Base-by-base conservation (phyloP, 2,888 invertebrate species). In the Eulithis prunata region DNA sequence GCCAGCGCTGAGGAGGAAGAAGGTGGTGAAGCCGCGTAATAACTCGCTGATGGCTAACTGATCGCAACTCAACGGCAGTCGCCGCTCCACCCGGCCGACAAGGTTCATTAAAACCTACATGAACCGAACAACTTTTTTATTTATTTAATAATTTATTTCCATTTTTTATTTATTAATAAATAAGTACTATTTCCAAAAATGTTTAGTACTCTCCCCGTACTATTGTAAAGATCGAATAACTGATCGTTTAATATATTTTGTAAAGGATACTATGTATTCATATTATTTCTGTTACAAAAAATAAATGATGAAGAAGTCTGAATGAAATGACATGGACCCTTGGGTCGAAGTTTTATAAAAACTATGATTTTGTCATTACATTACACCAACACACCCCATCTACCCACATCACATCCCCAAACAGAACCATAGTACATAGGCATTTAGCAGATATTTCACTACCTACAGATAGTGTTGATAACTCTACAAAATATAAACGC, bases 1-100 rank as follows among this genome's bases (percentile, higher is more conserved):
- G 97, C 97, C 91, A 95, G 96, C 90, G 96, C 95, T 77, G 97
- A 97, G 78, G 97, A 97, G 64, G 97, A 96, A 81, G 97, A 96
- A 72, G 97, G 91, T 74, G 93, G 92, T 66, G 93, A 93, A 69
- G 93, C 93, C 74, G 93, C 93, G 91, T 93, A 88, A 82, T 60
- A 57, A 70, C 75, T 74, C 79, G 45, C 54, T 55, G 55, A 59
- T 32, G 68, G 61, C 65, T 59, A 21, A 52, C 57, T 62, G 64
- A 64, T 45, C 64, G 61, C 64, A 46, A 72, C 64, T 58, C 69
- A 56, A 74, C 72, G 67, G 70, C 70, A 71, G 66, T 65, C 72
- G 67, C 68, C 69, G 64, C 62, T 70, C 79, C 78, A 71, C 65
- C 68, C 74, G 65, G 65, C 64, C 49, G 59, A 58, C 61, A 74